Evolutionary conservation across 2,113 vertebrate species (phyloP).

Genomic region (Polypterus senegalus): DNA sequence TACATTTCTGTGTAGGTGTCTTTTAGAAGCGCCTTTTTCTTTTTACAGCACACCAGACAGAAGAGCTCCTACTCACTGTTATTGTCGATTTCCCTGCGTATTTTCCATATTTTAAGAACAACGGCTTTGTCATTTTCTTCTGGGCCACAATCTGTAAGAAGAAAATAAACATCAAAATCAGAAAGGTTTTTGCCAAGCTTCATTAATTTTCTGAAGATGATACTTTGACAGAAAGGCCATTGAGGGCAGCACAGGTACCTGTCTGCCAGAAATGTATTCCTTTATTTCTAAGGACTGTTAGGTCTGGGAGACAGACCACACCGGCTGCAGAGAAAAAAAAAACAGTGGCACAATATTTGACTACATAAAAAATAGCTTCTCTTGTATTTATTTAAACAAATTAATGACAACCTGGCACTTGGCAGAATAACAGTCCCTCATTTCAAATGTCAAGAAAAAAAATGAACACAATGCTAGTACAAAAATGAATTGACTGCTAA

Average conservation of each 20-base stretch:
- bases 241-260: background rate
- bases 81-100: slow-evolving; percentile 84
- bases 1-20: too few species aligned
- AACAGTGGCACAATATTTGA: too few species aligned
- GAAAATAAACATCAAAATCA: slow-evolving; percentile 14
- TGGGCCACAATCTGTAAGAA: slow-evolving; percentile 79
- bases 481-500: too few species aligned
- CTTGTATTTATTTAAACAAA: too few species aligned
- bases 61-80: slow-evolving; percentile 52
- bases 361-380: too few species aligned
- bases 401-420: too few species aligned
- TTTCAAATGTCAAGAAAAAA: too few species aligned
- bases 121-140: slow-evolving; percentile 74
- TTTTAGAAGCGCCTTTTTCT: background rate
- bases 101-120: slow-evolving; percentile 81
- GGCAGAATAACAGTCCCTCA: too few species aligned
- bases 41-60: background rate
- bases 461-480: too few species aligned
- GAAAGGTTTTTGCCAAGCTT: too few species aligned
- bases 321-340: too few species aligned
- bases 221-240: background rate
- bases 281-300: background rate
- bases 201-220: background rate
- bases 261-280: background rate
- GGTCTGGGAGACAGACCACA: background rate